Evolutionary conservation across 2,797 vertebrate species (phyloP).

Genomic region (Melanotaenia pygmaea): DNA sequence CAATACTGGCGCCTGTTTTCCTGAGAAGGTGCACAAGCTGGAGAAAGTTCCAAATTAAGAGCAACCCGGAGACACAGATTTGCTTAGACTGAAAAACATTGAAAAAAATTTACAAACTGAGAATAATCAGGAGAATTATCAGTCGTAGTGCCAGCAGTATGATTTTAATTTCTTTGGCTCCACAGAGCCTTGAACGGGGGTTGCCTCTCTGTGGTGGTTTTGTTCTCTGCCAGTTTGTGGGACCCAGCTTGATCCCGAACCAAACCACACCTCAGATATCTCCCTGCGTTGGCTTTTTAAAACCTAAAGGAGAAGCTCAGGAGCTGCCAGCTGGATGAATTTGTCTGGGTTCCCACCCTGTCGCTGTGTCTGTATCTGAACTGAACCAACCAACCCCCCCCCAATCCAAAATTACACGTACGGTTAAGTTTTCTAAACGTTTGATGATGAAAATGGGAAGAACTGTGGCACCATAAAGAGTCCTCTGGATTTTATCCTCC

Average conservation of each 20-base stretch:
- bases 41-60: constrained; percentile 9
- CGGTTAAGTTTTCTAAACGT: no score
- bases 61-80: not conserved
- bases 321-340: constrained; percentile 69
- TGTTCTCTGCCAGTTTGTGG: constrained; percentile 58
- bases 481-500: constrained; percentile 17
- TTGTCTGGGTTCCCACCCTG: constrained; percentile 64
- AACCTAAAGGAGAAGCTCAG: constrained; percentile 27
- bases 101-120: constrained; percentile 15
- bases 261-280: constrained; percentile 42
- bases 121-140: constrained; percentile 39
- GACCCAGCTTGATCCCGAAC: constrained; percentile 28
- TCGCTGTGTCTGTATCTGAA: constrained; percentile 73
- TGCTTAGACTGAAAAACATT: not conserved
- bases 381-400: constrained; percentile 1
- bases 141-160: constrained; percentile 35
- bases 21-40: constrained; percentile 10
- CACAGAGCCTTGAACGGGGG: constrained; percentile 22
- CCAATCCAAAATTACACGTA: not conserved
- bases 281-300: constrained; percentile 6
- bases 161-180: constrained; percentile 56
- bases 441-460: no score
- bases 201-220: constrained; percentile 49
- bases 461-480: no score
- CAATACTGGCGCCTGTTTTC: not conserved